These are phyloP conservation scores for Microtus richardsoni DNA, from an alignment of 2,113 vertebrate genomes.

Conservation along the genomic window DNA sequence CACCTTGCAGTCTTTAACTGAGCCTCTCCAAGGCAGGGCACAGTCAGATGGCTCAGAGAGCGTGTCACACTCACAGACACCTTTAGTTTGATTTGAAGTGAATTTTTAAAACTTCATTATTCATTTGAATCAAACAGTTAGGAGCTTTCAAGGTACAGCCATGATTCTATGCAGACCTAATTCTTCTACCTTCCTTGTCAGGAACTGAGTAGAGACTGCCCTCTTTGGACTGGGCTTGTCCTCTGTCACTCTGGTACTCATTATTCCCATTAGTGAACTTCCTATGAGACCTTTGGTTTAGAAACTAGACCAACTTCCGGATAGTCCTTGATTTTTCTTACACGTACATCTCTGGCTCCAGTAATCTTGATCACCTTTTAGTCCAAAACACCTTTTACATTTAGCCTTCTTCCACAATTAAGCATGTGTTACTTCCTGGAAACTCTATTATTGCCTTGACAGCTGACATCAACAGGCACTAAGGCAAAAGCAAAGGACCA, in stretches of 20 bases:
- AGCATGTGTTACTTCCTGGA: constrained; percentile 18
- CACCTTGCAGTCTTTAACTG: not conserved
- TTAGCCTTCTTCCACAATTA: constrained; percentile 20
- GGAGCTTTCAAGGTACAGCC: constrained; percentile 4
- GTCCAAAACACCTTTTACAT: constrained; percentile 25
- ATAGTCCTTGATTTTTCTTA: constrained; percentile 20
- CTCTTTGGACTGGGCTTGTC: constrained; percentile 43
- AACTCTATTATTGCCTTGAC: constrained; percentile 6
- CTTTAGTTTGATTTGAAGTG: constrained; percentile 34
- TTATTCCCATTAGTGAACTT: not conserved
- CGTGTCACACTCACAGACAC: not conserved
- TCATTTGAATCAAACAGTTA: constrained; percentile 1
- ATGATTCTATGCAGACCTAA: not conserved
- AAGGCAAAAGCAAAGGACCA: not conserved
- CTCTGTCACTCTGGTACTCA: not conserved
- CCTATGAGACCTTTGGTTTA: constrained; percentile 1
- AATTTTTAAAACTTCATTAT: not conserved
- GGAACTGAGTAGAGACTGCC: constrained; percentile 55
- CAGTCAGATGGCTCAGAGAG: not conserved
- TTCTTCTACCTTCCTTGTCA: not conserved
- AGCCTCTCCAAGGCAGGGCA: not conserved
- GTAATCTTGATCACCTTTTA: constrained; percentile 32
- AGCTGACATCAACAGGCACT: not conserved
- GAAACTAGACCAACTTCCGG: constrained; percentile 33
- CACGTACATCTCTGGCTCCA: not conserved